These are phyloP conservation scores for Anguilla pacifica DNA, from an alignment of 2,797 vertebrate species.

Conservation along the genomic window DNA sequence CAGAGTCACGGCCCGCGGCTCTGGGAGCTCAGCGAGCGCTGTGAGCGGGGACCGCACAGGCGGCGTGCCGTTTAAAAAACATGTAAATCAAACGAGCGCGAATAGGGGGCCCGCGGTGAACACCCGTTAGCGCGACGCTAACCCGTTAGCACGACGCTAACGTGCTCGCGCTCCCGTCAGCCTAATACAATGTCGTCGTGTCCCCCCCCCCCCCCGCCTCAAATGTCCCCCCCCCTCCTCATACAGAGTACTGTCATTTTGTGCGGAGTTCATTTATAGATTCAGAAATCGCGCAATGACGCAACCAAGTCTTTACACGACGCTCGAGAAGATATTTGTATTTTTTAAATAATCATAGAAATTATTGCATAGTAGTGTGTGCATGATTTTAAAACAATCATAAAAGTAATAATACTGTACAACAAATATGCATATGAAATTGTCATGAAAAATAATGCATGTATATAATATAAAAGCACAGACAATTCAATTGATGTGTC, in stretches of 20 bases:
- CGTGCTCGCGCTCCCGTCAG: not conserved
- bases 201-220: not conserved
- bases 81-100: not conserved
- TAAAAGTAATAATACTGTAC: not conserved
- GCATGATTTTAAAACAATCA: not conserved
- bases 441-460: not conserved
- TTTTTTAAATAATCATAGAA: not conserved
- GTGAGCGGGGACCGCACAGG: no score
- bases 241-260: not conserved
- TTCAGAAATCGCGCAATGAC: not conserved
- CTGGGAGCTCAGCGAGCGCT: not conserved
- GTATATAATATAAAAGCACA: not conserved
- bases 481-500: not conserved
- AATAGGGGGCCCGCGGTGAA: not conserved
- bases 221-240: not conserved
- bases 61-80: no score
- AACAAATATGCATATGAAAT: not conserved
- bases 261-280: not conserved
- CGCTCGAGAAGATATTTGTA: not conserved
- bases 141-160: not conserved
- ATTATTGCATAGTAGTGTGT: not conserved
- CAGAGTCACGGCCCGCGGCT: not conserved
- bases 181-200: not conserved
- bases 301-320: not conserved
- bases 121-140: no score